Base-by-base conservation (phyloP, 2,888 invertebrate species). In the Drosophila kuntzei region DNA sequence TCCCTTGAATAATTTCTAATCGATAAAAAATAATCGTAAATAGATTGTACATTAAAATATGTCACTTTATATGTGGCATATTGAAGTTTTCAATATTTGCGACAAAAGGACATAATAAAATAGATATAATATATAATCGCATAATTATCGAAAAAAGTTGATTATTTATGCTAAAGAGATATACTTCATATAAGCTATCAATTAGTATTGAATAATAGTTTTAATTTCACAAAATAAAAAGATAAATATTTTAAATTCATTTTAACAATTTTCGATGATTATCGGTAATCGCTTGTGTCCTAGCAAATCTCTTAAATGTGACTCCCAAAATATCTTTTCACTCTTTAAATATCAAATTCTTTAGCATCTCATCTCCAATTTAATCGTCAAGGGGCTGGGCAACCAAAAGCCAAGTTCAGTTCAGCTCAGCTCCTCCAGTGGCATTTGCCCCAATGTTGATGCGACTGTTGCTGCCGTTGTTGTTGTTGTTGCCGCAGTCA, bases 371-470 rank as follows among this genome's bases (percentile, higher is more conserved):
- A 79, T 76, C 86, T 63, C 64, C 65, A 85, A 63, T 58, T 78
- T 50, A 66, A 51, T 49, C 80, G 58, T 76, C 80, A 79, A 84
- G 77, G 74, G 84, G 16, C 57, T 71, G 62, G 62, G 47, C 79
- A 68, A 20, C 41, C 57, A 51, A 49, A 79, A 74, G 66, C 49
- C 71, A 53, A 36, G 18, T 37, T 57, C 36, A 16, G 37, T 16
- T 57, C 36, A 46, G 9, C 49, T 51, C 55, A 32, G 44, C 41
- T 57, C 54, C 47, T 50, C 39, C 71, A 69, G 62, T 68, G 69
- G 69, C 53, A 63, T 43, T 25, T 46, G 37, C 47, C 25, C 20
- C 8, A 18, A 44, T 44, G 47, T 58, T 29, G 54, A 32, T 54
- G 55, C 44, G 18, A 9, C 11, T 14, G 36, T 32, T 25, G 41